Evolutionary conservation across 2,113 vertebrate species (phyloP), one percentile per base, ranked within the genome.

Genomic region (Podarcis cretensis): DNA sequence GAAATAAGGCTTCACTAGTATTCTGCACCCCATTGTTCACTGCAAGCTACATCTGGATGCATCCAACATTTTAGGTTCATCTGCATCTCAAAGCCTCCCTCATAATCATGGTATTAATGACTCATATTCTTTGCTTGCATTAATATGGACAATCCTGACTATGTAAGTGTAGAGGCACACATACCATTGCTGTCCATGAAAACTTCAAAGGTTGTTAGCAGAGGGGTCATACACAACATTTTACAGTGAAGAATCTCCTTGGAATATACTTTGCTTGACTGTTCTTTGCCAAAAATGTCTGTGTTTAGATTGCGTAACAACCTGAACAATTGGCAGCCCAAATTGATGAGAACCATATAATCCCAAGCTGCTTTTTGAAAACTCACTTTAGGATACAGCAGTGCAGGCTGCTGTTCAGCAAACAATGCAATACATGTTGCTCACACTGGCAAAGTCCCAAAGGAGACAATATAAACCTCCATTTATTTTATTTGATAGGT

Each of bases 211-310:
- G 80, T 25, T 85, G 81, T 35, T 81, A 20, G 1, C 48, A 48
- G 80, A 80, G 84, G 84, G 87, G 54, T 0, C 2, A 63, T 81
- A 23, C 8, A 40, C 4, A 66, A 27, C 35, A 83, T 68, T 43
- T 84, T 78, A 54, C 30, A 86, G 1, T 57, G 32, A 76, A 0
- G 1, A 21, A 13, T n/a, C 84, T 40, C 74, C 86, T 65, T 48
- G 76, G 54, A 93, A 87, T 59, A n/a, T 59, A 59, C 89, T 90
- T 84, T 75, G 43, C 5, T 57, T 43, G 54, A 48, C 43, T 83
- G 12, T 3, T 71, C 54, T 27, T 84, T 89, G 87, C 32, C 68
- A 6, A 35, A 90, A 75, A 90, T n/a, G 73, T 65, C 1, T 43
- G 2, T 48, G 59, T 8, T 90, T 83, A 91, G 88, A 81, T 91